phyloP scores from a whole-genome alignment of 2,113 vertebrate species.

The Pachyramphus minor region DNA sequence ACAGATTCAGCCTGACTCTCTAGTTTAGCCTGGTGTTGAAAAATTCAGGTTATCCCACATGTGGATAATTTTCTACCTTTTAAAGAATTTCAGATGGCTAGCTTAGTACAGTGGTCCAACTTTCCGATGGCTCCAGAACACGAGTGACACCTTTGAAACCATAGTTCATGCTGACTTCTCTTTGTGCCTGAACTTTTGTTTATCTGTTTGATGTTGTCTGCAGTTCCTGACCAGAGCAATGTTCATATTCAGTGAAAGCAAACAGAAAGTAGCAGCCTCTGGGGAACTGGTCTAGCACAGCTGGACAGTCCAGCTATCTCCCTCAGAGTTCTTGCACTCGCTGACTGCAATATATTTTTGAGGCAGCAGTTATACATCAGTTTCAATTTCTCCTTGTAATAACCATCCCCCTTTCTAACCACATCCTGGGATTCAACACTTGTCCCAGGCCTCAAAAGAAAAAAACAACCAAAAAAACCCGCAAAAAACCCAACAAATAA shows the following conservation, averaged over 20 bases:
- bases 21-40: not conserved
- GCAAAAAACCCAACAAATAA: rapidly evolving
- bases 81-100: not conserved
- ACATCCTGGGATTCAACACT: not conserved
- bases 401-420: not conserved
- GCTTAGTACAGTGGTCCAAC: not conserved
- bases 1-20: not conserved
- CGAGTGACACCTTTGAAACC: not conserved
- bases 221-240: not conserved
- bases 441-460: not conserved
- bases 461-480: rapidly evolving
- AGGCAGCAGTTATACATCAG: not conserved
- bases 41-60: not conserved
- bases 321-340: not conserved
- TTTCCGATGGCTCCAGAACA: not conserved
- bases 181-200: not conserved
- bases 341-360: not conserved
- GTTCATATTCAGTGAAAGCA: not conserved
- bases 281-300: not conserved
- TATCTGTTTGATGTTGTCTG: not conserved
- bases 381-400: not conserved
- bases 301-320: not conserved
- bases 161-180: not conserved
- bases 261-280: not conserved
- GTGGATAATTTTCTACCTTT: not conserved